Conservation (phyloP, 2,888 invertebrate species). For the Siphonodentalium dalli region DNA sequence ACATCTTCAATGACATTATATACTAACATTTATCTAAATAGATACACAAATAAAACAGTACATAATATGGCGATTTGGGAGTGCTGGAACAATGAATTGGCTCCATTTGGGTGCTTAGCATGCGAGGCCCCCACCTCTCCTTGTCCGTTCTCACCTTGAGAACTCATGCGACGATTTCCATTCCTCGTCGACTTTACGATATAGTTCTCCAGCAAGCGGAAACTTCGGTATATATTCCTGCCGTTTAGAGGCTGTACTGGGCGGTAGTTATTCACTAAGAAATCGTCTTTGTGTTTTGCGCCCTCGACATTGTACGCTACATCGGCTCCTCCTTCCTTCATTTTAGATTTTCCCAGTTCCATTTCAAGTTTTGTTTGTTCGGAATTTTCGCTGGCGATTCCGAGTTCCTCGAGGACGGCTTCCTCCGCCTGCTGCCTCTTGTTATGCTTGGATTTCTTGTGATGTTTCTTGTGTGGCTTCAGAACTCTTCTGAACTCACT, state of each 20-base stretch:
- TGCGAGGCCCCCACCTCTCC: too few relatives aligned
- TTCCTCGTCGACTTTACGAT: too few relatives aligned
- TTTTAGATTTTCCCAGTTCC: slow-evolving; percentile 3
- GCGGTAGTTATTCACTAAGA: slow-evolving; percentile 52
- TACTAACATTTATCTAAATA: too few relatives aligned
- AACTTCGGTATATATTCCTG: slow-evolving; percentile 49
- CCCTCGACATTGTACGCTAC: slow-evolving; percentile 7
- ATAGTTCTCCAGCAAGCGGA: slow-evolving; percentile 18
- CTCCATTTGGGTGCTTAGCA: too few relatives aligned
- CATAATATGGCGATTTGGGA: too few relatives aligned
- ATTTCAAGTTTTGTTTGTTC: slow-evolving; percentile 27
- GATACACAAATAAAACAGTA: too few relatives aligned
- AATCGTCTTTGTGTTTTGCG: slow-evolving; percentile 31
- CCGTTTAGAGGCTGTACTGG: slow-evolving; percentile 55
- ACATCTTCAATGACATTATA: too few relatives aligned
- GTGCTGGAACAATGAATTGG: too few relatives aligned
- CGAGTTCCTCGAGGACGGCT: slow-evolving; percentile 40
- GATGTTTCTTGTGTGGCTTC: slow-evolving; percentile 26
- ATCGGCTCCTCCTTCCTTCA: background rate
- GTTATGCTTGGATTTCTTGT: slow-evolving; percentile 11
- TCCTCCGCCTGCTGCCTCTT: slow-evolving; percentile 16
- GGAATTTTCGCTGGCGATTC: slow-evolving; percentile 33
- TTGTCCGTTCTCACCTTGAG: too few relatives aligned
- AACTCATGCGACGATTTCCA: too few relatives aligned
- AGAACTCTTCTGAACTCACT: slow-evolving; percentile 41